These are phyloP conservation scores for Drosophila ficusphila DNA, from an alignment of 1,140 invertebrate species.

Conservation along the genomic window DNA sequence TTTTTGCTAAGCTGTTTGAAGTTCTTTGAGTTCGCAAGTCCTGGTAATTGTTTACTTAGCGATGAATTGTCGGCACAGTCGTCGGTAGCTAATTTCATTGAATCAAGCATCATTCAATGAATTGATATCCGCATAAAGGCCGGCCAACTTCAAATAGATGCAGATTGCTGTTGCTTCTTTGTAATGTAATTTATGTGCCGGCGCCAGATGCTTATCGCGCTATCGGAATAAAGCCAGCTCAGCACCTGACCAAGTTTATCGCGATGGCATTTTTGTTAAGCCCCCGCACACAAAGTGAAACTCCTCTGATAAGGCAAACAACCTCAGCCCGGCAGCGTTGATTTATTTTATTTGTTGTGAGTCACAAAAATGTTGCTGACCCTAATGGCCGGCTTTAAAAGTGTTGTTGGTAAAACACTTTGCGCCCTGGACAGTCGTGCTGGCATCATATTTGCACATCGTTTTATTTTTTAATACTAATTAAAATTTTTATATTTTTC, in stretches of 20 bases:
- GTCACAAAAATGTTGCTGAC: conserved; percentile 47
- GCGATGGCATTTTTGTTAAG: conserved; percentile 34
- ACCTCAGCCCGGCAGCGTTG: conserved; percentile 42
- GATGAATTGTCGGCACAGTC: conserved; percentile 39
- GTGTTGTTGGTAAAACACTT: neutral
- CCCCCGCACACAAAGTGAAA: conserved; percentile 13
- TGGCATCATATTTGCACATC: conserved; percentile 45
- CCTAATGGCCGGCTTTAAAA: conserved; percentile 28
- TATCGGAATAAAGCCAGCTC: conserved; percentile 20
- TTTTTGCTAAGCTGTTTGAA: conserved; percentile 51
- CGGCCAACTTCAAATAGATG: conserved; percentile 55
- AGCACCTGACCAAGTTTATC: conserved; percentile 56
- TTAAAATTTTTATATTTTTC: conserved; percentile 73
- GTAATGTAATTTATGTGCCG: conserved; percentile 61
- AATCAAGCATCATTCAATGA: conserved; percentile 67
- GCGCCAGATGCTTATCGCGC: conserved; percentile 59
- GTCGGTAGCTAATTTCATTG: conserved; percentile 62
- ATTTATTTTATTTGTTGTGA: conserved; percentile 58
- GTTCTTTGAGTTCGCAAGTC: conserved; percentile 53
- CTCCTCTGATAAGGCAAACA: conserved; percentile 60
- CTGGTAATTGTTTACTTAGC: conserved; percentile 51
- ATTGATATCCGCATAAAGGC: conserved; percentile 65
- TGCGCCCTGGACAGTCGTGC: conserved; percentile 9
- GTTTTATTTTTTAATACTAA: conserved; percentile 52
- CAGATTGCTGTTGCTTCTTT: conserved; percentile 22